Percentiles rank a stretch among this genome's conserved stretches.
Evolutionary conservation across 2,797 vertebrate genomes (phyloP).

Genomic region (Acanthurus leucopareius): DNA sequence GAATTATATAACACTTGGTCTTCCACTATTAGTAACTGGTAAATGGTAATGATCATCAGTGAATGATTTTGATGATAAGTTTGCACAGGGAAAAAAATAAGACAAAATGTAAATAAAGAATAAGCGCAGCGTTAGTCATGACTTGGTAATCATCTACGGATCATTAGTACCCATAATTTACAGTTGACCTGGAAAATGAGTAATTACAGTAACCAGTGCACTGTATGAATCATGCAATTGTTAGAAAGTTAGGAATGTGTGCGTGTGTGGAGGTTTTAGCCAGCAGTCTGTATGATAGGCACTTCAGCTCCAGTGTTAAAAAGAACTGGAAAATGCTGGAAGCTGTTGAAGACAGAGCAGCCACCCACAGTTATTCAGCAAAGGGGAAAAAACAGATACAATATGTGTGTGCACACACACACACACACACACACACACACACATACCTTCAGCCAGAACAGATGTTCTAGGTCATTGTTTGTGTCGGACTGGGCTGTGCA

Average conservation of each 20-base stretch:
- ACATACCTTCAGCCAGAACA: conserved; percentile 92
- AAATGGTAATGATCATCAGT: conserved; percentile 41
- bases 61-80: conserved; percentile 42
- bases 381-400: conserved; percentile 38
- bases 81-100: conserved; percentile 17
- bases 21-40: conserved; percentile 40
- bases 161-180: conserved; percentile 58
- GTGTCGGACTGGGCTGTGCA: conserved; percentile 80
- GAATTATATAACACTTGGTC: conserved; percentile 52
- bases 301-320: conserved; percentile 40
- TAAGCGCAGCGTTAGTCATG: conserved; percentile 36
- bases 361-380: conserved; percentile 46
- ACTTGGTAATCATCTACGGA: conserved; percentile 64
- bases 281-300: conserved; percentile 31
- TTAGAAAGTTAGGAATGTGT: conserved; percentile 44
- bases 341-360: conserved; percentile 46
- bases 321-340: conserved; percentile 48
- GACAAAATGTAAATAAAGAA: conserved; percentile 42
- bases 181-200: conserved; percentile 55
- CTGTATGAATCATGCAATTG: conserved; percentile 59
- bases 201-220: conserved; percentile 27
- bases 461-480: conserved; percentile 75
- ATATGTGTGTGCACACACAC: not conserved
- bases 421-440: conserved; percentile 5
- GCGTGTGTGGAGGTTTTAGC: conserved; percentile 23